Conservation (phyloP, 2,888 invertebrate species). For the Melanotus villosus region DNA sequence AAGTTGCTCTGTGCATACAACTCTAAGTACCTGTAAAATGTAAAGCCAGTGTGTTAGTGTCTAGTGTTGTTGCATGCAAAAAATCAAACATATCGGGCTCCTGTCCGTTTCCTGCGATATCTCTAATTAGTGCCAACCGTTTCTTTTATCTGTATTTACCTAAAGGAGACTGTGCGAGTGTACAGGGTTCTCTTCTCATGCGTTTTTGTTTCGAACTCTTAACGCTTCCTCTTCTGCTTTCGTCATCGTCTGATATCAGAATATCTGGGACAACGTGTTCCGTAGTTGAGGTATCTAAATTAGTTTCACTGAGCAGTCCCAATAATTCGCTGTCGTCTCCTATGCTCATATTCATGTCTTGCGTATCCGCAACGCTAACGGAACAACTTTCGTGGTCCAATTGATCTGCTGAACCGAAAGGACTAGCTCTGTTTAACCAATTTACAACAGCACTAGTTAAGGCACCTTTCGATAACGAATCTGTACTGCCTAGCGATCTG, state of each 20-base stretch:
- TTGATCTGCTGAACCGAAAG: conserved; percentile 60
- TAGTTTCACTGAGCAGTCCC: neutral
- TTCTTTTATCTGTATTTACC: conserved; percentile 51
- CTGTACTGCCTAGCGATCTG: conserved; percentile 60
- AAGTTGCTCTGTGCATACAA: conserved; percentile 50
- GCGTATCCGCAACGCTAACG: conserved; percentile 45
- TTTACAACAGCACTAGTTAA: conserved; percentile 64
- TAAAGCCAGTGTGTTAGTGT: conserved; percentile 48
- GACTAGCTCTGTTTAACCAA: conserved; percentile 64
- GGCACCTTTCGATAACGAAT: conserved; percentile 60
- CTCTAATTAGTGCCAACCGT: conserved; percentile 32
- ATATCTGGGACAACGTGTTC: conserved; percentile 6
- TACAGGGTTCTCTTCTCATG: conserved; percentile 52
- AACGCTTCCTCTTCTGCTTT: conserved; percentile 1
- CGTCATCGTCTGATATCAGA: neutral
- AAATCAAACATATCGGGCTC: conserved; percentile 68
- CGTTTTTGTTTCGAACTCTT: conserved; percentile 18
- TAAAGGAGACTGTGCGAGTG: conserved; percentile 55
- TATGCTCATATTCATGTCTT: conserved; percentile 2
- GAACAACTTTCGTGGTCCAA: conserved; percentile 52
- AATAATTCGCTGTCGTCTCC: conserved; percentile 21
- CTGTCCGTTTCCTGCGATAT: conserved; percentile 40
- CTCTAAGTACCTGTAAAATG: conserved; percentile 43
- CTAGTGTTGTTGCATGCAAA: conserved; percentile 46
- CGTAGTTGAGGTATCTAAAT: neutral